Evolutionary conservation across 92 coral and sea anemone species (phyloP).

Genomic region (Galaxea fascicularis): DNA sequence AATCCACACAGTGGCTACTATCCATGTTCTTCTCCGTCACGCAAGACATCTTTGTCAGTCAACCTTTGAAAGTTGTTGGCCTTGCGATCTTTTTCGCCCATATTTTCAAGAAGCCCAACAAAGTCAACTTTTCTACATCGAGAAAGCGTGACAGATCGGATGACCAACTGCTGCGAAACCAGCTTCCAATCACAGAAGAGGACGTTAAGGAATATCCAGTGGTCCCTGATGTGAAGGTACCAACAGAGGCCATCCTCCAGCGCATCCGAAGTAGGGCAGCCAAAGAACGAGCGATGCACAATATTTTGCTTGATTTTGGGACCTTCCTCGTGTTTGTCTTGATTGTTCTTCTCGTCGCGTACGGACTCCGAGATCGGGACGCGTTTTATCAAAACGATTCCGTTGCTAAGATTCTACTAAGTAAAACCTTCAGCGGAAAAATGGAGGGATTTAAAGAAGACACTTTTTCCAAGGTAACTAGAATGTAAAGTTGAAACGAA

Average conservation of each 20-base stretch:
- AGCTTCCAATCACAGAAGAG: slow-evolving; percentile 3
- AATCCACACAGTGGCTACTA: slow-evolving; percentile 92
- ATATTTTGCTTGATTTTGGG: slow-evolving; percentile 73
- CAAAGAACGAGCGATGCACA: slow-evolving; percentile 84
- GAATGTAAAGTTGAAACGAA: background rate
- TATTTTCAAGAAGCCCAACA: slow-evolving; percentile 79
- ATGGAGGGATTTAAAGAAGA: slow-evolving; percentile 22
- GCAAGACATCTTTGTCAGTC: slow-evolving; percentile 91
- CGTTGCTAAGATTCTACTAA: slow-evolving; percentile 58
- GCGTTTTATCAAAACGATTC: slow-evolving; percentile 79
- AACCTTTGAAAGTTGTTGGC: slow-evolving; percentile 85
- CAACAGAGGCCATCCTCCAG: slow-evolving; percentile 73
- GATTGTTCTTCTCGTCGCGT: slow-evolving; percentile 83
- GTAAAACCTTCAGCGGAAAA: slow-evolving; percentile 32
- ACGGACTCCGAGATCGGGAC: slow-evolving; percentile 80
- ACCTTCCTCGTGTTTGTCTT: slow-evolving; percentile 69
- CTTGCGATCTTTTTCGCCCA: slow-evolving; percentile 83
- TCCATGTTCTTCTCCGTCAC: slow-evolving; percentile 88
- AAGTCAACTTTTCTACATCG: slow-evolving; percentile 18
- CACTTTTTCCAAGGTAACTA: slow-evolving; percentile 72
- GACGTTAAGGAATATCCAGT: slow-evolving; percentile 26
- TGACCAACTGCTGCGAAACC: slow-evolving; percentile 3
- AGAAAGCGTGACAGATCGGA: slow-evolving; percentile 29
- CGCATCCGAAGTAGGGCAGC: slow-evolving; percentile 78
- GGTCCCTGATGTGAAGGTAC: slow-evolving; percentile 65